Conservation (phyloP, 37 sponge, comb jelly and placozoan genomes). For the Diacarnus erythraeanus region DNA sequence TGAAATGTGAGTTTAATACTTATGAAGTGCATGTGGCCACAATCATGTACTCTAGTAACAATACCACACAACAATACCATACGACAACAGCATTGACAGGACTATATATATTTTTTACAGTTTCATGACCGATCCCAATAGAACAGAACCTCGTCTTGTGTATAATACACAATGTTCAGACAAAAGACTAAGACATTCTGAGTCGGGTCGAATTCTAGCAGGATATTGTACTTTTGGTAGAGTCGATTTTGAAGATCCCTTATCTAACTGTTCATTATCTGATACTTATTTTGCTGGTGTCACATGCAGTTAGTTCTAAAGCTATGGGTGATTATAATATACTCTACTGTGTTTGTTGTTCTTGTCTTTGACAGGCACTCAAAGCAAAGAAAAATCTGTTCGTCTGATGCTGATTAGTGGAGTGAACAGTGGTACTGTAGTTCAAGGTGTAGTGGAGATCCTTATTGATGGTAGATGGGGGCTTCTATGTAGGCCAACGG, state of each 20-base stretch:
- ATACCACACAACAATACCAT: too few species aligned
- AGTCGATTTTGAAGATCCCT: too few species aligned
- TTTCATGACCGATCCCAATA: too few species aligned
- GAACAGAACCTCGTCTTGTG: too few species aligned
- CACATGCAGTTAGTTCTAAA: conserved; percentile 2
- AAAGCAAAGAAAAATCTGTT: not conserved
- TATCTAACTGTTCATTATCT: not conserved
- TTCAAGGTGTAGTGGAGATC: conserved; percentile 28
- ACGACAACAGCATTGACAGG: too few species aligned
- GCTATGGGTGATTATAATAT: not conserved
- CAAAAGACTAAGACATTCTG: not conserved
- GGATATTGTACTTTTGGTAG: not conserved
- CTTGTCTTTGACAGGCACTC: not conserved
- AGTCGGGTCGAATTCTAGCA: not conserved
- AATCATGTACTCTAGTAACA: too few species aligned
- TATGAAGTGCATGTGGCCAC: too few species aligned
- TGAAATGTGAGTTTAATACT: not conserved
- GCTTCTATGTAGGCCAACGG: not conserved
- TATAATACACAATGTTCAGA: too few species aligned
- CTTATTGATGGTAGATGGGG: conserved; percentile 38
- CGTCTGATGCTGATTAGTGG: conserved; percentile 3
- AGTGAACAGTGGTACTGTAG: not conserved
- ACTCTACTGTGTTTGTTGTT: not conserved
- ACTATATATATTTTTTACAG: too few species aligned
- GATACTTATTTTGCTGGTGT: not conserved